Evolutionary conservation across 2,113 vertebrate genomes (phyloP), one percentile per base, ranked within the genome.

Genomic region (Crotalus viridis): DNA sequence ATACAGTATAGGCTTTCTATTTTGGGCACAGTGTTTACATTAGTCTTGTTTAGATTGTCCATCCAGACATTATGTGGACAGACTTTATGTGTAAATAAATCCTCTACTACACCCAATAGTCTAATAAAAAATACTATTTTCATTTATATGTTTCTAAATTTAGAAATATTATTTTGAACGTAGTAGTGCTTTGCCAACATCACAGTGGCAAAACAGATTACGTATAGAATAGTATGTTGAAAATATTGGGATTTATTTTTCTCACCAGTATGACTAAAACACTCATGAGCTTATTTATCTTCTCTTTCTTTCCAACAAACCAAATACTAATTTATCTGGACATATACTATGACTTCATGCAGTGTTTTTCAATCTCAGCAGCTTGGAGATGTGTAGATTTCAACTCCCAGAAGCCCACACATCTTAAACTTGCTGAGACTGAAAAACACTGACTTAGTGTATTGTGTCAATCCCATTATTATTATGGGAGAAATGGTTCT

Each of bases 11-110:
- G 56, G 89, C 8, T 10, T 17, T 56, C 33, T 91, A 0, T 48
- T 90, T 54, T 85, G 93, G 7, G 22, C 22, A 69, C 19, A 39
- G 10, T 88, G 15, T 93, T 93, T 94, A 10, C 91, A 92, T 91
- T 26, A 87, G 89, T 2, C 28, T 21, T 46, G 90, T 3, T 88
- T 43, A 81, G 90, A 89, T 13, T 46, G 8, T 33, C 28, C n/a
- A 88, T 2, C 2, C 46, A 55, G 85, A 51, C 33, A 85, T 33
- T 52, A 57, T 0, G 61, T 55, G 12, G 54, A n/a, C 92, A 91
- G 48, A n/a, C 69, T 85, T 48, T 22, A 57, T 43, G 69, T 0
- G 1, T 52, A 28, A 90, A 48, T 17, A 94, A 95, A 94, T 1
- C 8, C 24, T 92, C 2, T 22, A 85, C 85, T 64, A 24, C 52